Percentiles rank a stretch among this genome's conserved stretches.
Evolutionary conservation across 37 sponge, comb jelly and placozoan species (phyloP).

Genomic region (Eunapius fragilis): DNA sequence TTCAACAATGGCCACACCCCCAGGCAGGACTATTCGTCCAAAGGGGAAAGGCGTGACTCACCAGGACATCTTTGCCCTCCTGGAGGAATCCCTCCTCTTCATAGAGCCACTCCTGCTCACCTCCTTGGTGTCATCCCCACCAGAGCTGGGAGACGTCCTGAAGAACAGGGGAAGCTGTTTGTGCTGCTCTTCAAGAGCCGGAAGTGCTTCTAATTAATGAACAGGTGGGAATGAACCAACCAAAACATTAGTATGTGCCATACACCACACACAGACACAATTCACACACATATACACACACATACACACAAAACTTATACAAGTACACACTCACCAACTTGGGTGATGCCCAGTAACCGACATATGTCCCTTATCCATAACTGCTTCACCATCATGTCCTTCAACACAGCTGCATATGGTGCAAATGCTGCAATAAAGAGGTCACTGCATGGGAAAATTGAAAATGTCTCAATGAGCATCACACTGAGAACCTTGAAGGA

Average conservation of each 20-base stretch:
- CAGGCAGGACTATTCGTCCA: slow-evolving; percentile 72
- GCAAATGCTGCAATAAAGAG: too few species aligned
- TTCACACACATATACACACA: too few species aligned
- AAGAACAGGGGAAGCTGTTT: slow-evolving; percentile 31
- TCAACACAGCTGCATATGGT: too few species aligned
- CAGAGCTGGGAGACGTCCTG: background rate
- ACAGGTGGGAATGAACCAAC: background rate
- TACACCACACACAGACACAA: too few species aligned
- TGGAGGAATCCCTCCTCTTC: slow-evolving; percentile 4
- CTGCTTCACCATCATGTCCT: slow-evolving; percentile 3
- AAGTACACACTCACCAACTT: background rate
- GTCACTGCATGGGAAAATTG: background rate
- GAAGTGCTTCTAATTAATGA: background rate
- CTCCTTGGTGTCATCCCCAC: background rate
- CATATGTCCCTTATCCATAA: slow-evolving; percentile 4
- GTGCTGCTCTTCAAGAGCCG: slow-evolving; percentile 13
- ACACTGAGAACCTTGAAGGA: slow-evolving; percentile 5
- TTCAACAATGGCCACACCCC: slow-evolving; percentile 49
- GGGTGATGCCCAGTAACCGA: background rate
- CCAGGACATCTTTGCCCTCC: background rate
- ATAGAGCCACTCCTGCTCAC: slow-evolving; percentile 9
- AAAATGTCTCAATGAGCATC: slow-evolving; percentile 52
- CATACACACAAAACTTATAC: too few species aligned
- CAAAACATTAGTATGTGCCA: background rate
- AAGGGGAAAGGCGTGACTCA: background rate